These are phyloP conservation scores for Damaliscus lunatus DNA, from an alignment of 2,113 vertebrate genomes.

Conservation along the genomic window DNA sequence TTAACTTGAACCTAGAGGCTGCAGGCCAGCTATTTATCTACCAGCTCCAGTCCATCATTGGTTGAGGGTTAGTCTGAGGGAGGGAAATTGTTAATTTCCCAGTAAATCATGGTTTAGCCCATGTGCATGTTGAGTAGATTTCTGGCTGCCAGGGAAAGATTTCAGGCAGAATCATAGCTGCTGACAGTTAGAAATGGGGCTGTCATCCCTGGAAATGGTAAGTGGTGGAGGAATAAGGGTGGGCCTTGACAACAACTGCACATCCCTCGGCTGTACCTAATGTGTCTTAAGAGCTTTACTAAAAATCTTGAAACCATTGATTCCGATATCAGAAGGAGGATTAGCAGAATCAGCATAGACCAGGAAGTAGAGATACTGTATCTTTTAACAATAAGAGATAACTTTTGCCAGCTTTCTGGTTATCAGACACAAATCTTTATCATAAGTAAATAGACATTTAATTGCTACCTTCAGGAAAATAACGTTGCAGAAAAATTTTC, in stretches of 20 bases:
- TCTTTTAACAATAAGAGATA: background rate
- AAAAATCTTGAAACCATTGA: background rate
- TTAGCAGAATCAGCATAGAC: background rate
- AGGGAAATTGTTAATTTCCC: background rate
- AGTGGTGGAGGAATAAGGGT: background rate
- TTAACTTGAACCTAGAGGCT: background rate
- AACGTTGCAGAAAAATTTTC: background rate
- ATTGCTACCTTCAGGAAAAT: constrained; percentile 1
- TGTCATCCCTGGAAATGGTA: background rate
- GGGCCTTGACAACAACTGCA: background rate
- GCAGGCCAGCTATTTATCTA: background rate
- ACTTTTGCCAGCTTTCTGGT: background rate
- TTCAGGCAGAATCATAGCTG: background rate
- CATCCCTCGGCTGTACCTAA: background rate
- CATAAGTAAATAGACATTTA: background rate
- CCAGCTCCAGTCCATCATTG: background rate
- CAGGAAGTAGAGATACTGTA: background rate
- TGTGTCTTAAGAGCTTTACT: background rate
- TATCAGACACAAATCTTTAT: background rate
- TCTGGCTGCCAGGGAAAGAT: background rate
- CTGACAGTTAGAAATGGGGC: background rate
- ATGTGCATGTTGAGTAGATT: background rate
- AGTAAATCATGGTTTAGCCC: background rate
- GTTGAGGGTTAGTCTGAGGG: background rate
- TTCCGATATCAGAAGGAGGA: background rate